phyloP scores from a whole-genome alignment of 2,888 invertebrate genomes.

The Lucinisca nassula region DNA sequence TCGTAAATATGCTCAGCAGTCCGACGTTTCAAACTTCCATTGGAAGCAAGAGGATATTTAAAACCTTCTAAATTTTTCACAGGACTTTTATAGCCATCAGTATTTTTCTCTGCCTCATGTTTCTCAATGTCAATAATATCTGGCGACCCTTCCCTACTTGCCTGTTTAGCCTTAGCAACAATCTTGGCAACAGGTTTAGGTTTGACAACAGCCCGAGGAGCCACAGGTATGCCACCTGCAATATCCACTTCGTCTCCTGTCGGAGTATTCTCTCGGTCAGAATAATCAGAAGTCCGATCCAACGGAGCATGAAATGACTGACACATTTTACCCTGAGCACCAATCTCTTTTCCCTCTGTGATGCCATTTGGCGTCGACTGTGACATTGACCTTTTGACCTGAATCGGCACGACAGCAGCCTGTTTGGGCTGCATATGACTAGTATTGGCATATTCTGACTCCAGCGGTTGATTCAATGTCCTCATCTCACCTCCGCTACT shows the following conservation, averaged over 20 bases:
- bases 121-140: constrained; percentile 81
- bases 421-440: constrained; percentile 78
- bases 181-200: constrained; percentile 85
- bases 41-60: constrained; percentile 62
- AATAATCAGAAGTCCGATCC: constrained; percentile 64
- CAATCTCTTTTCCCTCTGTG: constrained; percentile 68
- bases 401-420: constrained; percentile 88
- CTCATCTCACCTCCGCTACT: constrained; percentile 75
- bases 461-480: constrained; percentile 58
- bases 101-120: constrained; percentile 78
- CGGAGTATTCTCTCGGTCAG: constrained; percentile 75
- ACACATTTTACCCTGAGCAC: constrained; percentile 89
- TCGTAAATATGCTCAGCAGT: constrained; percentile 82
- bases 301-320: constrained; percentile 90
- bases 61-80: constrained; percentile 69
- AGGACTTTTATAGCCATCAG: constrained; percentile 76
- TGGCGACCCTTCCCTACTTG: constrained; percentile 81
- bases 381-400: constrained; percentile 82
- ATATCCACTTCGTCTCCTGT: constrained; percentile 72
- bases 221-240: constrained; percentile 90
- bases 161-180: constrained; percentile 82
- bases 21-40: constrained; percentile 67
- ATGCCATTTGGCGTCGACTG: constrained; percentile 70
- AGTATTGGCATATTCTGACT: constrained; percentile 68
- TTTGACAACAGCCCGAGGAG: constrained; percentile 94